Evolutionary conservation across 2,797 vertebrate genomes (phyloP).

Genomic region (Peromyscus eremicus): DNA sequence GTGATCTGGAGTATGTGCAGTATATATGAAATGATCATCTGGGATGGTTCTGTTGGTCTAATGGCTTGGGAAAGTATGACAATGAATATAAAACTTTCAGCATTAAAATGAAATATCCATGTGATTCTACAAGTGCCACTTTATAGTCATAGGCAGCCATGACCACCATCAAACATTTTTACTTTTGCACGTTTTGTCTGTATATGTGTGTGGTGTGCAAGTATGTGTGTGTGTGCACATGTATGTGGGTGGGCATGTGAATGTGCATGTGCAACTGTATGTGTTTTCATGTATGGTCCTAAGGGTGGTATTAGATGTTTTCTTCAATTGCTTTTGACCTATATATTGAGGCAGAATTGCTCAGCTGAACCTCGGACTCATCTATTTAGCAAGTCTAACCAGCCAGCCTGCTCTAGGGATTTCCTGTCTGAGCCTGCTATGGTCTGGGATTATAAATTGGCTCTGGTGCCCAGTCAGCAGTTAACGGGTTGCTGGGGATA

Average conservation of each 20-base stretch:
- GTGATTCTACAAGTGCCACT: neutral
- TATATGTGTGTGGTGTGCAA: neutral
- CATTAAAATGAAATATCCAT: neutral
- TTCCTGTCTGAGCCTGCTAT: neutral
- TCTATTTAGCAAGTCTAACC: neutral
- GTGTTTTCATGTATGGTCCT: too few relatives aligned
- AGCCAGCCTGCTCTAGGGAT: neutral
- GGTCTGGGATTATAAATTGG: neutral
- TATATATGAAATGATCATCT: neutral
- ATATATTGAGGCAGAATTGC: neutral
- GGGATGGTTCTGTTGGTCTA: neutral
- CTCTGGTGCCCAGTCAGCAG: neutral
- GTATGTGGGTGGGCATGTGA: neutral
- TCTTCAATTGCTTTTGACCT: neutral
- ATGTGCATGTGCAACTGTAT: neutral
- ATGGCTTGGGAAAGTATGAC: neutral
- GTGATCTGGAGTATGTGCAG: neutral
- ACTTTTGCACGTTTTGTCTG: neutral
- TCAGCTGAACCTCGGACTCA: neutral
- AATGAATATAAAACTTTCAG: neutral
- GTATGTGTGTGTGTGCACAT: neutral
- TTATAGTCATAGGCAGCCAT: neutral
- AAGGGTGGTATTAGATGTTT: neutral
- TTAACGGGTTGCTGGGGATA: neutral
- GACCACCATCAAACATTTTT: neutral